Base-by-base conservation (phyloP, 2,113 vertebrate genomes). In the Bostrychus sinensis region DNA sequence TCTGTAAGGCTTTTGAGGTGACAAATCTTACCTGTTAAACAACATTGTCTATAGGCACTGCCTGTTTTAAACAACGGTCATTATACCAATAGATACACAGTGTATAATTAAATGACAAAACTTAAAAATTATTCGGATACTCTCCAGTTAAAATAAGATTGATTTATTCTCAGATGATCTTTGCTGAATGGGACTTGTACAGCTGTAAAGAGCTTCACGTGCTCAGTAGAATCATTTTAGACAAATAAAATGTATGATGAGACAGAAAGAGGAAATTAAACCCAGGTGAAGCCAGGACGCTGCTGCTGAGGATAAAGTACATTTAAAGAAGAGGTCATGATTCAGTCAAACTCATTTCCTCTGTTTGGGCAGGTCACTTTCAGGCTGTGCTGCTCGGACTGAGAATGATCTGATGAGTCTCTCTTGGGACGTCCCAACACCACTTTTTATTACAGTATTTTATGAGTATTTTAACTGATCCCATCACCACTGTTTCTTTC, bases 301-400 rank as follows among this genome's bases (percentile, higher is more conserved):
- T 6, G 45, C 20, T 25, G n/a, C n/a, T n/a, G n/a, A n/a, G n/a
- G n/a, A n/a, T n/a, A 11, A 48, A 25, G 23, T 3, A 22, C 2
- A 25, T 22, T 12, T 48, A 7, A 11, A 25, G 22, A 6, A 25
- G 45, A 48, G 20, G 22, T 25, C 22, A 7, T 25, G 22, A 14
- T 9, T 46, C 20, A 25, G 43, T 25, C 22, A 13, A 25, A 32
- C 30, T 32, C 30, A 48, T 48, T 48, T 48, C 45, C 45, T 25
- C 22, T 25, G 20, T 48, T 48, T 48, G 45, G 45, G 45, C 45
- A 14, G 45, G 45, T 48, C 45, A 48, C 45, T 23, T 22, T 46
- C 11, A 46, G 8, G 2, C 26, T 37, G 1, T n/a, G 20, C 3
- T 39, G 10, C 13, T 25, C 20, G 53, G 6, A n/a, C n/a, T n/a